Evolutionary conservation across 2,113 vertebrate genomes (phyloP).

Genomic region (Isichthys henryi): DNA sequence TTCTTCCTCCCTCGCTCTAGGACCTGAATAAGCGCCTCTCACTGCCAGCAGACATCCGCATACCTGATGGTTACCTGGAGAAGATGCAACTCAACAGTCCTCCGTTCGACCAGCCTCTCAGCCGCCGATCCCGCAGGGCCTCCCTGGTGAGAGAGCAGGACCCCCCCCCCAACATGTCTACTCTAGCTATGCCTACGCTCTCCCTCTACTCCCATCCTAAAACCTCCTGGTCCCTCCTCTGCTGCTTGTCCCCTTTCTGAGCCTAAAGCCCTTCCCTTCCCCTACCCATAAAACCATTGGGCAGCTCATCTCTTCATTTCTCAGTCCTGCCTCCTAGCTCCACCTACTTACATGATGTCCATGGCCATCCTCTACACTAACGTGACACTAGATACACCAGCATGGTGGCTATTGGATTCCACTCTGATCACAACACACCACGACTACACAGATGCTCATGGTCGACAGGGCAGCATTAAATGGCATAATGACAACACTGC

Average conservation of each 20-base stretch:
- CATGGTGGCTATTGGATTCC: not conserved
- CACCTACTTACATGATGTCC: not conserved
- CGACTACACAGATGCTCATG: not conserved
- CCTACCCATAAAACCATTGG: not conserved
- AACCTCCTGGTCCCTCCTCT: too few species aligned
- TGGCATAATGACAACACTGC: not conserved
- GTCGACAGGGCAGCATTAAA: not conserved
- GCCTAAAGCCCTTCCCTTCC: not conserved
- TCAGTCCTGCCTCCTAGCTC: not conserved
- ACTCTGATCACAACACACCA: not conserved
- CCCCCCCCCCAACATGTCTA: not conserved
- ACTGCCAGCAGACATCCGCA: conserved; percentile 92
- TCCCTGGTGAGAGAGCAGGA: conserved; percentile 72
- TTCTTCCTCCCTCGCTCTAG: conserved; percentile 44
- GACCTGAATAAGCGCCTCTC: conserved; percentile 97
- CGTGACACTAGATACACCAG: not conserved
- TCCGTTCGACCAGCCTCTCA: conserved; percentile 89
- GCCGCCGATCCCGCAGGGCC: conserved; percentile 87
- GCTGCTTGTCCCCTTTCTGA: too few species aligned
- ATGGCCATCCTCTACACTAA: not conserved
- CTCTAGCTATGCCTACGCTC: not conserved
- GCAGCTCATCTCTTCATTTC: not conserved
- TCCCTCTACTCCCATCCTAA: not conserved
- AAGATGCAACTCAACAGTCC: conserved; percentile 94
- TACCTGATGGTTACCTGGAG: conserved; percentile 94